phyloP scores from a whole-genome alignment of 2,888 invertebrate genomes.

The Muschampia plurimacula region DNA sequence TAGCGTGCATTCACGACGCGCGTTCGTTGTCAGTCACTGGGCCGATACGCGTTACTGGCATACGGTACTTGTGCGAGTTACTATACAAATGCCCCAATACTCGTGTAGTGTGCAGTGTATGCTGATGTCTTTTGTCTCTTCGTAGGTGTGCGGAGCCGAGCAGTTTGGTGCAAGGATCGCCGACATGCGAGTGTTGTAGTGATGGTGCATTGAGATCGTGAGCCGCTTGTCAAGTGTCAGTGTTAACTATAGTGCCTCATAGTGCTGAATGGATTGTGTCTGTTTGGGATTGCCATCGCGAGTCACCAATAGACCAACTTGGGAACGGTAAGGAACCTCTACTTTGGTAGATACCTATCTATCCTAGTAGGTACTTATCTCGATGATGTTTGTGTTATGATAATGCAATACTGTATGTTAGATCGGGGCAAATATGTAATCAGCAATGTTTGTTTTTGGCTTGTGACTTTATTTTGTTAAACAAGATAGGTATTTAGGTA shows the following conservation, averaged over 20 bases:
- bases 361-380: conserved; percentile 38
- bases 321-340: conserved; percentile 75
- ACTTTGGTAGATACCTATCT: neutral
- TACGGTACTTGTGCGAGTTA: conserved; percentile 42
- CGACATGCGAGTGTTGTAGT: conserved; percentile 80
- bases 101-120: conserved; percentile 63
- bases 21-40: conserved; percentile 55
- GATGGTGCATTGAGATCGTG: conserved; percentile 80
- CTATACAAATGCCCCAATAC: conserved; percentile 49
- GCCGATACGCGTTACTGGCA: conserved; percentile 45
- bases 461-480: conserved; percentile 46
- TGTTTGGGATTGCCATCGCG: conserved; percentile 81
- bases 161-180: conserved; percentile 59
- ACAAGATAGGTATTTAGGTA: conserved; percentile 15
- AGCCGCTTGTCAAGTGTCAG: conserved; percentile 73
- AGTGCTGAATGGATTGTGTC: conserved; percentile 83
- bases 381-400: conserved; percentile 38
- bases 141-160: conserved; percentile 70
- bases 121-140: conserved; percentile 72
- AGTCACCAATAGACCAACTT: conserved; percentile 79
- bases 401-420: conserved; percentile 28
- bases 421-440: conserved; percentile 38
- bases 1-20: conserved; percentile 61
- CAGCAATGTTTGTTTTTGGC: conserved; percentile 41
- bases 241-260: conserved; percentile 77